A percentile compares a stretch with the other conserved stretches of the same genome.
phyloP scores from a whole-genome alignment of 2,888 invertebrate genomes.

The Polyommatus iphigenia region DNA sequence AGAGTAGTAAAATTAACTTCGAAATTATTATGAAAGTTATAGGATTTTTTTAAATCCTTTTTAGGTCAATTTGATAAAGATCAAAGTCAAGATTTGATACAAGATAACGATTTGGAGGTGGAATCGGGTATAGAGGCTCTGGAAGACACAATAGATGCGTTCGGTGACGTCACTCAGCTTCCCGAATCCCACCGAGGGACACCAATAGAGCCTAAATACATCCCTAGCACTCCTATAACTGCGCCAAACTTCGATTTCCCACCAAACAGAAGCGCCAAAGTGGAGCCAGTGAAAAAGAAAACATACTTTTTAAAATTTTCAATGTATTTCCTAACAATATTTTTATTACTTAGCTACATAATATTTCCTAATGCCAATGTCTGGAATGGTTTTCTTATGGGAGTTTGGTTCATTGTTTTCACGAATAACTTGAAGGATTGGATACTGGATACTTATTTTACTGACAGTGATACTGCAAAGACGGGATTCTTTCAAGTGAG shows the following conservation, averaged over 20 bases:
- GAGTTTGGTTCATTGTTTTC: conserved; percentile 67
- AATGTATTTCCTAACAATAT: conserved; percentile 65
- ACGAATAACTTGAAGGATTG: conserved; percentile 59
- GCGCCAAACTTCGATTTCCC: conserved; percentile 56
- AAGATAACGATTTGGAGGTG: conserved; percentile 64
- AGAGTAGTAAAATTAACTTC: not conserved
- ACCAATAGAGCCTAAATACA: conserved; percentile 44
- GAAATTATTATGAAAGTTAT: not conserved
- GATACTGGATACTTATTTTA: conserved; percentile 67
- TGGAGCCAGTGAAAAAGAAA: conserved; percentile 45
- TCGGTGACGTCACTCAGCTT: conserved; percentile 53
- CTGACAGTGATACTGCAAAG: conserved; percentile 56
- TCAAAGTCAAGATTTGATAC: conserved; percentile 51
- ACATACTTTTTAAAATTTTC: conserved; percentile 58
- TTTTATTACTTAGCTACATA: conserved; percentile 58
- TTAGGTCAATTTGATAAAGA: conserved; percentile 60
- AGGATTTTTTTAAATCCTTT: conserved; percentile 37
- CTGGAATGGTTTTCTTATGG: conserved; percentile 73
- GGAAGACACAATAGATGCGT: conserved; percentile 69
- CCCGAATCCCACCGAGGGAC: conserved; percentile 44
- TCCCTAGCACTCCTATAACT: conserved; percentile 43
- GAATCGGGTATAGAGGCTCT: conserved; percentile 77
- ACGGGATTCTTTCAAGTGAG: conserved; percentile 54
- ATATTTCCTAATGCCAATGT: conserved; percentile 64
- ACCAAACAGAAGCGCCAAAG: conserved; percentile 56